Conservation (phyloP, 2,797 vertebrate genomes). For the Tapirus indicus region DNA sequence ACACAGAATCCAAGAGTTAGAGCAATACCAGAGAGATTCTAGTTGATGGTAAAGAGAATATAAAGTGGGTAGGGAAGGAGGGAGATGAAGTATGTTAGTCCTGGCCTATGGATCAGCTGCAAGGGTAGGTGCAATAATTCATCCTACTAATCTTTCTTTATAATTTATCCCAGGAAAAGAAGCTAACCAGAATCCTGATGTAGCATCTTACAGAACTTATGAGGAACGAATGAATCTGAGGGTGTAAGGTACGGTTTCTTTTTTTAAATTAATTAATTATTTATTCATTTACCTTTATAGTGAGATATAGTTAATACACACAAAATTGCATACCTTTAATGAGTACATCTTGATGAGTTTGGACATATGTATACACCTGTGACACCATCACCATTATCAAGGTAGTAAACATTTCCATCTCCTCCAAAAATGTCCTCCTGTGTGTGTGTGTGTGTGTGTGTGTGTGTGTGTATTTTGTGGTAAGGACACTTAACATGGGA, state of each 20-base stretch:
- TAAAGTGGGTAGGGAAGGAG: neutral
- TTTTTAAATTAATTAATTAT: neutral
- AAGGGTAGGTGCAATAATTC: neutral
- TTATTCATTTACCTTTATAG: neutral
- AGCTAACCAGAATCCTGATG: neutral
- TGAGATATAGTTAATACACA: neutral
- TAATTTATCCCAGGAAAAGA: neutral
- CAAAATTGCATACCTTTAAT: neutral
- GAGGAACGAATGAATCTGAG: neutral
- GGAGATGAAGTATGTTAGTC: neutral
- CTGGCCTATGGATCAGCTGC: neutral
- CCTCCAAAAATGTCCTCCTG: neutral
- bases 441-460: neutral
- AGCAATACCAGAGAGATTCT: neutral
- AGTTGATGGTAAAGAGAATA: neutral
- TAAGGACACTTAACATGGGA: neutral
- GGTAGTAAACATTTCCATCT: neutral
- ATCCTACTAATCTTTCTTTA: neutral
- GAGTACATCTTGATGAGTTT: neutral
- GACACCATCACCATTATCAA: neutral
- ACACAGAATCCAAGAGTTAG: neutral
- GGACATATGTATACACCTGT: neutral
- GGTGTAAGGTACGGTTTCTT: neutral
- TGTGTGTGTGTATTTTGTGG: neutral
- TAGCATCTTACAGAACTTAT: neutral